Percentiles rank a stretch among this genome's conserved stretches.
These are phyloP conservation scores for Enteromius argenteus DNA, from an alignment of 2,797 vertebrate genomes.

Conservation along the genomic window DNA sequence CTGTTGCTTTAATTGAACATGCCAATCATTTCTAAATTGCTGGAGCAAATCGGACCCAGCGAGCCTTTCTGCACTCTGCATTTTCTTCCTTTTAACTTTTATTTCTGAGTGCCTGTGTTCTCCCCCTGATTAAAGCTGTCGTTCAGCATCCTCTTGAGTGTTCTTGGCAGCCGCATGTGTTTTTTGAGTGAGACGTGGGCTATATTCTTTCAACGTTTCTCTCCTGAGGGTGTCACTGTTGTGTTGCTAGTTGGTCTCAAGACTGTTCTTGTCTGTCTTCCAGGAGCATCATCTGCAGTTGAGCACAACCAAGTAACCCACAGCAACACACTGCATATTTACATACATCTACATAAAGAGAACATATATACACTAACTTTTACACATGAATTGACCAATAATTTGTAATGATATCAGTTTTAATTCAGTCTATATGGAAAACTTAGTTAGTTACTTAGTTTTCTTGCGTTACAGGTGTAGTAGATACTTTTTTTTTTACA, in stretches of 20 bases:
- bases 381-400: neutral
- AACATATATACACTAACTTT: neutral
- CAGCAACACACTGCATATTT: conserved; percentile 29
- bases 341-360: neutral
- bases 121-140: conserved; percentile 29
- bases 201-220: conserved; percentile 49
- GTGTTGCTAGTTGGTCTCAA: conserved; percentile 67
- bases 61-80: neutral
- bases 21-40: conserved; percentile 42
- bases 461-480: neutral
- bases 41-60: neutral
- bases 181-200: conserved; percentile 22
- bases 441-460: neutral
- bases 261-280: conserved; percentile 56
- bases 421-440: neutral
- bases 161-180: conserved; percentile 1
- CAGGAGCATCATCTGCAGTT: conserved; percentile 63
- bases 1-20: conserved; percentile 41
- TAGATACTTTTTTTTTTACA: neutral
- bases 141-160: conserved; percentile 11
- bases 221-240: conserved; percentile 84
- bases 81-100: conserved; percentile 38
- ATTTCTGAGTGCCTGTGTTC: conserved; percentile 18
- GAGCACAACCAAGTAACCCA: conserved; percentile 50
- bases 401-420: neutral